Conservation (phyloP, 2,797 vertebrate genomes). For the Paguma larvata region DNA sequence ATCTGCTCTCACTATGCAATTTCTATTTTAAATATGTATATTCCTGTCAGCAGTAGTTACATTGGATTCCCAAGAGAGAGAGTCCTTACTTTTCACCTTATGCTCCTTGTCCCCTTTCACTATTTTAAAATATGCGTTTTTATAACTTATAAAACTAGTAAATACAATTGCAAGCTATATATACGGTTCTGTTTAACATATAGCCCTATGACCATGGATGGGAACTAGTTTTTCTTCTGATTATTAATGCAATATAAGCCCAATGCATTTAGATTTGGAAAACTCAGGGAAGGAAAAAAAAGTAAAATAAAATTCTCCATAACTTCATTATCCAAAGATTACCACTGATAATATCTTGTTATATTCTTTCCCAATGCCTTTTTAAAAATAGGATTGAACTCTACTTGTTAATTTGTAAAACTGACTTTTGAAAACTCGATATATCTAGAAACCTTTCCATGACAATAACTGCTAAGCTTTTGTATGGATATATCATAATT, state of each 20-base stretch:
- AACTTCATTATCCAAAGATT: not conserved
- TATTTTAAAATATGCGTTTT: slow-evolving; percentile 15
- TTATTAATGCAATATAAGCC: slow-evolving; percentile 12
- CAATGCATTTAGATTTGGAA: not conserved
- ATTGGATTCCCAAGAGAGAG: not conserved
- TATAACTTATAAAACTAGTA: slow-evolving; percentile 11
- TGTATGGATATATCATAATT: not conserved
- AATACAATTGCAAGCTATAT: not conserved
- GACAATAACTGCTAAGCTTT: not conserved
- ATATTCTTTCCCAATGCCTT: slow-evolving; percentile 21
- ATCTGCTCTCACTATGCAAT: not conserved
- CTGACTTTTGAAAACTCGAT: not conserved
- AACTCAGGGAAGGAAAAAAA: not conserved
- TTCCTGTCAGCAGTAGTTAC: not conserved
- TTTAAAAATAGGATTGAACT: slow-evolving; percentile 2
- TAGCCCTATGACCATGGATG: not conserved
- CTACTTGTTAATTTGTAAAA: slow-evolving; percentile 33
- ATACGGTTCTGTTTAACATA: not conserved
- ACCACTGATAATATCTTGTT: not conserved
- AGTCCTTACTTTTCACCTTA: not conserved
- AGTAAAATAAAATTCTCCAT: not conserved
- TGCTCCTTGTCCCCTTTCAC: not conserved
- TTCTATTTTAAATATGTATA: not conserved
- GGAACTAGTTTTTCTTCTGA: not conserved
- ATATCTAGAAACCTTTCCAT: not conserved